Percentiles rank a stretch among this genome's conserved stretches.
Conservation (phyloP, 2,797 vertebrate genomes). For the Lacerta bilineata region DNA sequence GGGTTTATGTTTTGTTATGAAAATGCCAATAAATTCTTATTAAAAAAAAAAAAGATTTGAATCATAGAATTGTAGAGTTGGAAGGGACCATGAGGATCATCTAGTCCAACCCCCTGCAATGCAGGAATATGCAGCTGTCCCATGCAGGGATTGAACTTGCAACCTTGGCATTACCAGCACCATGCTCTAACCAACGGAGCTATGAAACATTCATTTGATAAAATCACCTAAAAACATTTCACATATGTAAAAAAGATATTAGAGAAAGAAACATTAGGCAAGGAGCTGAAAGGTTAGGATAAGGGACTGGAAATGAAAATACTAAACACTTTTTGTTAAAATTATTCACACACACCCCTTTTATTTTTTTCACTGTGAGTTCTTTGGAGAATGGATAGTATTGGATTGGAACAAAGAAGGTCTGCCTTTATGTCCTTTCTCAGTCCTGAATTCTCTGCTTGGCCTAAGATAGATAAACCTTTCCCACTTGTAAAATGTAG, state of each 20-base stretch:
- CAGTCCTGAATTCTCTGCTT: not conserved
- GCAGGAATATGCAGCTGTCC: too few relatives aligned
- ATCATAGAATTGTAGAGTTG: too few relatives aligned
- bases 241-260: not conserved
- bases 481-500: not conserved
- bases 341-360: not conserved
- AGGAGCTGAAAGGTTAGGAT: not conserved
- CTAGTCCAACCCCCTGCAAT: too few relatives aligned
- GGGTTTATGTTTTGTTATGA: too few relatives aligned
- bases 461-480: not conserved
- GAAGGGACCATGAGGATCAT: too few relatives aligned
- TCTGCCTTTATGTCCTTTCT: not conserved
- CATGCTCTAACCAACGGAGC: too few relatives aligned
- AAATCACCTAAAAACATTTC: not conserved
- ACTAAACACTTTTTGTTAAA: not conserved
- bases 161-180: too few relatives aligned
- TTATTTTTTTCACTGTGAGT: not conserved
- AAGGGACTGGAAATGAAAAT: not conserved
- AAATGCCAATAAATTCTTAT: too few relatives aligned
- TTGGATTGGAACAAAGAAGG: not conserved
- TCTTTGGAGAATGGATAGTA: not conserved
- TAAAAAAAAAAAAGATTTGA: too few relatives aligned
- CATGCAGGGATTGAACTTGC: too few relatives aligned
- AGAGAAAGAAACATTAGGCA: not conserved
- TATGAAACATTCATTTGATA: not conserved